Evolutionary conservation across 2,888 invertebrate genomes (phyloP).

Genomic region (Dryobotodes eremita): DNA sequence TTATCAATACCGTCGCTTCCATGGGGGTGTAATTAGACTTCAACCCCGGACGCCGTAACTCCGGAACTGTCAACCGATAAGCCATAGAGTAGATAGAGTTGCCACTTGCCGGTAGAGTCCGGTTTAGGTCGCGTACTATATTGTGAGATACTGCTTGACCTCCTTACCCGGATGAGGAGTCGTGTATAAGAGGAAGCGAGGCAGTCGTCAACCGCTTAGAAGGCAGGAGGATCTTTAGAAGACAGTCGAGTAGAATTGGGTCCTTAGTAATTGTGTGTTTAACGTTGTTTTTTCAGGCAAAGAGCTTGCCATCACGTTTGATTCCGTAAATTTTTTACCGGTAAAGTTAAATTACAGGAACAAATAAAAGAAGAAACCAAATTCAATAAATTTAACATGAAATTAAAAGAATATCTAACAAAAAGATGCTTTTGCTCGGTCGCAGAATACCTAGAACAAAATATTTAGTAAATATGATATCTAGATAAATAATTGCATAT

Average conservation of each 20-base stretch:
- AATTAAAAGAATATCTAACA: no score
- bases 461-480: no score
- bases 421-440: no score
- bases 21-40: conserved; percentile 38
- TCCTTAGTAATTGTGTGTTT: not conserved
- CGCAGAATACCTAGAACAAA: no score
- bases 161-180: conserved; percentile 22
- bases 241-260: not conserved
- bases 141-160: conserved; percentile 55
- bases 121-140: conserved; percentile 58
- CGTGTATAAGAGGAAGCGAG: conserved; percentile 41
- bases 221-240: not conserved
- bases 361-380: no score
- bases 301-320: not conserved
- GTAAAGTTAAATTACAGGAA: no score
- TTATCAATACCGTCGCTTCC: not conserved
- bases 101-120: conserved; percentile 24
- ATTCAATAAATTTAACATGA: no score
- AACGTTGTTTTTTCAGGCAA: not conserved
- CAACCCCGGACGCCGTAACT: conserved; percentile 56
- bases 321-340: no score
- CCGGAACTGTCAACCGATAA: conserved; percentile 60
- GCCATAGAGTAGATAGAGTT: conserved; percentile 29
- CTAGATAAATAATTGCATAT: no score
- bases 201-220: not conserved